phyloP scores from a whole-genome alignment of 1,140 invertebrate genomes.

The Bombus consobrinus region DNA sequence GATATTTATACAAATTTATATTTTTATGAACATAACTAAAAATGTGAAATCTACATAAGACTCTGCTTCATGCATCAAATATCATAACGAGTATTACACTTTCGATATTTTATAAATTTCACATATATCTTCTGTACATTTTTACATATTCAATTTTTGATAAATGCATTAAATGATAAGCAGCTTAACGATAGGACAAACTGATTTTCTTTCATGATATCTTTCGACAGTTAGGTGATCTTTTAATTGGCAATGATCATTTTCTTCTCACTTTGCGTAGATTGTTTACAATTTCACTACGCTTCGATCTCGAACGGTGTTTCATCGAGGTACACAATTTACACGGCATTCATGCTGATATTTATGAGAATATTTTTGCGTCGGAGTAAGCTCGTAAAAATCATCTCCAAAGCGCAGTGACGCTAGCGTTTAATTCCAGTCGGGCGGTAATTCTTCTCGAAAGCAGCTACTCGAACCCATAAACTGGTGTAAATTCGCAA shows the following conservation, averaged over 20 bases:
- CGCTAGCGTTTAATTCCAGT: conserved; percentile 57
- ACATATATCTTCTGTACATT: no score
- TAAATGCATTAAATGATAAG: no score
- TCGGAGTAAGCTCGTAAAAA: conserved; percentile 42
- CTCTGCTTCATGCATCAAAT: no score
- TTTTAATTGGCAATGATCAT: neutral
- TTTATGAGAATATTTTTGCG: conserved; percentile 32
- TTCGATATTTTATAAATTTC: no score
- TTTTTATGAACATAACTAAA: no score
- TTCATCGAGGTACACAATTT: conserved; percentile 18
- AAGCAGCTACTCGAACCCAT: conserved; percentile 50
- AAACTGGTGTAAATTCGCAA: conserved; percentile 69
- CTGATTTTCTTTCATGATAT: no score
- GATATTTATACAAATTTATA: no score
- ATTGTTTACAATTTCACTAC: neutral
- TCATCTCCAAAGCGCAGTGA: conserved; percentile 30
- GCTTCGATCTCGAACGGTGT: neutral
- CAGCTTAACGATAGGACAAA: no score
- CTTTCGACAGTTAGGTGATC: neutral
- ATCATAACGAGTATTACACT: no score
- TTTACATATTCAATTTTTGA: no score
- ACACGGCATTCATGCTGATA: conserved; percentile 15
- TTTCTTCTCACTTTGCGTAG: neutral
- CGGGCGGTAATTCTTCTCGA: conserved; percentile 59
- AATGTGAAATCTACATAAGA: no score